Evolutionary conservation across 2,113 vertebrate species (phyloP), one percentile per base, ranked within the genome.

Genomic region (Cacatua alba): DNA sequence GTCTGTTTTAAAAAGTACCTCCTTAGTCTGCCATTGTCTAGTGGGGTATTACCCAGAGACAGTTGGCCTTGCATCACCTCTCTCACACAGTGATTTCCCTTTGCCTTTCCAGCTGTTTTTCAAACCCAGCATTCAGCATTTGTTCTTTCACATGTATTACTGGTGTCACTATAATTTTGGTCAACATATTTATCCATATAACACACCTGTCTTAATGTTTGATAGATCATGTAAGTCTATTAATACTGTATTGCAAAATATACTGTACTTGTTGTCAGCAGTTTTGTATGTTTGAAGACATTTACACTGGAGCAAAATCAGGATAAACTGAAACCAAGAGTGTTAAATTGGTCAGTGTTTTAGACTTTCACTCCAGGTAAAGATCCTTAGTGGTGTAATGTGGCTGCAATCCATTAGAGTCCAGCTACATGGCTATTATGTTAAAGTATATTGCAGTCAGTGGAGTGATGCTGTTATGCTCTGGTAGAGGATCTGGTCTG

Each of bases 381-480:
- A 75, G 55, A 11, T 71, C 51, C 39, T 94, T 64, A 71, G 76
- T 60, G 74, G 5, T 71, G 39, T 86, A 55, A 92, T 75, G 39
- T 81, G 41, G n/a, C 85, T 85, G 64, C n/a, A 81, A 93, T 57
- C 72, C 83, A 48, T 88, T 90, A 86, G 21, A 88, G 55, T 75
- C 72, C 48, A 89, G 65, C 86, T 94, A 88, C 52, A 65, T 18
- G 39, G 31, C 39, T 86, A 63, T 88, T 94, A 83, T 72, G 71
- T 72, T 93, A 63, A 96, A 86, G 67, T 63, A 24, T 91, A 91
- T 84, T 87, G 82, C 76, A 95, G 71, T 81, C 79, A 95, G 63
- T 88, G 95, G 41, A 93, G 67, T 96, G 88, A 43, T 88, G 71
- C 71, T 88, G 46, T 60, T 82, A 52, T 72, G 85, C 82, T 88